phyloP scores from a whole-genome alignment of 2,113 vertebrate genomes.

The Lophochroa leadbeateri region DNA sequence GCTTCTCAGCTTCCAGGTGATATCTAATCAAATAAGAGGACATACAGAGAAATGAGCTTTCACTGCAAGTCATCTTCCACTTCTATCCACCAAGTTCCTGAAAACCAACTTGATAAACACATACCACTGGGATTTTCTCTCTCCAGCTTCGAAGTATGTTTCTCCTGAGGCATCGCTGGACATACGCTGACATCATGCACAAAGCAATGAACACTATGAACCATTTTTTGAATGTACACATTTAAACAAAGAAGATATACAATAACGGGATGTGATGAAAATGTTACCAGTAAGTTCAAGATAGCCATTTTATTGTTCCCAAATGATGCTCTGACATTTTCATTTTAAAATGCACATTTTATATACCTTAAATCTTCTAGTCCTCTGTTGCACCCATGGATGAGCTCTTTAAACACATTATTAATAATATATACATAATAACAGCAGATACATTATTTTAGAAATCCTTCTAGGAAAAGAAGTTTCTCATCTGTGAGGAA shows the following conservation, averaged over 20 bases:
- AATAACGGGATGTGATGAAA: not conserved
- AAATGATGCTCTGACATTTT: not conserved
- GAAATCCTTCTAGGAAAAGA: not conserved
- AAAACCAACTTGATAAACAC: not conserved
- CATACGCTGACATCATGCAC: rapidly evolving
- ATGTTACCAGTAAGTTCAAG: not conserved
- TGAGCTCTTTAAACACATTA: not conserved
- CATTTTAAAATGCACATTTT: not conserved
- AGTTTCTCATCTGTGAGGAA: not conserved
- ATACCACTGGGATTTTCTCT: not conserved
- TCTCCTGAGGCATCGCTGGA: not conserved
- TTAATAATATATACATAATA: not conserved
- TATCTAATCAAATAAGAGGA: not conserved
- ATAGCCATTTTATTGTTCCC: not conserved
- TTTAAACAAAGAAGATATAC: not conserved
- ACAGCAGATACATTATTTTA: not conserved
- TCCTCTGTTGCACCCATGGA: not conserved
- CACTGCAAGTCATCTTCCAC: not conserved
- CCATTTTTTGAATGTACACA: rapidly evolving
- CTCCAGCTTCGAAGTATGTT: not conserved
- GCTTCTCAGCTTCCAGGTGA: not conserved
- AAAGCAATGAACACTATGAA: not conserved
- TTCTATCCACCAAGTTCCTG: not conserved
- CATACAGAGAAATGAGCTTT: not conserved
- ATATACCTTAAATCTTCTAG: not conserved